Evolutionary conservation across 2,888 invertebrate species (phyloP).

Genomic region (Pristionchus fissidentatus): DNA sequence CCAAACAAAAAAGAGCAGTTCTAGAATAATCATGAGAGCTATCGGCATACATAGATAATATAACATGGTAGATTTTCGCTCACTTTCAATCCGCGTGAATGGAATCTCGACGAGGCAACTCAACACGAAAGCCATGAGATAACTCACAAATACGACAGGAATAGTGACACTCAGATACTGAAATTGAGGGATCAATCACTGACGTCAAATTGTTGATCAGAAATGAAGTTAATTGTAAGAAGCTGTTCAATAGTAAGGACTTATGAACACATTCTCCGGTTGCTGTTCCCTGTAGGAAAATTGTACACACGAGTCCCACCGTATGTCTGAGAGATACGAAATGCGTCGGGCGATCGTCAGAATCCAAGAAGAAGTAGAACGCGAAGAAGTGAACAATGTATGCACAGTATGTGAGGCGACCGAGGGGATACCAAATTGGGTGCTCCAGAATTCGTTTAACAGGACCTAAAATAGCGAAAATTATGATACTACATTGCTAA

Average conservation of each 20-base stretch:
- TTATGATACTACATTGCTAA: not conserved
- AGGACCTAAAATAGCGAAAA: conserved; percentile 46
- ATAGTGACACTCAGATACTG: not conserved
- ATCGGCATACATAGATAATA: no score
- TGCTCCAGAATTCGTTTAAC: conserved; percentile 87
- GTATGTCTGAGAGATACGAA: not conserved
- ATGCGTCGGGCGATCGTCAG: not conserved
- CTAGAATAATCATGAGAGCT: no score
- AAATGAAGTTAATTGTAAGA: no score
- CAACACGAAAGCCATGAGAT: not conserved
- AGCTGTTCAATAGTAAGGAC: no score
- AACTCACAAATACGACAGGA: conserved; percentile 1
- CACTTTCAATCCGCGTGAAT: not conserved
- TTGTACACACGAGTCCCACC: no score
- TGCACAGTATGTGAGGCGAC: conserved; percentile 91
- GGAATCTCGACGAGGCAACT: conserved; percentile 18
- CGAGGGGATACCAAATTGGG: conserved; percentile 87
- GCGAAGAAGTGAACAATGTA: conserved; percentile 83
- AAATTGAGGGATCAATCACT: no score
- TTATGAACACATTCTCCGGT: no score
- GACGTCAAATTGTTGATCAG: no score
- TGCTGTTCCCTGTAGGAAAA: no score
- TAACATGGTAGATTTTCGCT: no score
- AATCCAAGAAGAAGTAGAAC: not conserved
- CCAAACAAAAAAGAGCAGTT: no score